Conservation (phyloP, 2,113 vertebrate species). For the Aptenodytes forsteri region DNA sequence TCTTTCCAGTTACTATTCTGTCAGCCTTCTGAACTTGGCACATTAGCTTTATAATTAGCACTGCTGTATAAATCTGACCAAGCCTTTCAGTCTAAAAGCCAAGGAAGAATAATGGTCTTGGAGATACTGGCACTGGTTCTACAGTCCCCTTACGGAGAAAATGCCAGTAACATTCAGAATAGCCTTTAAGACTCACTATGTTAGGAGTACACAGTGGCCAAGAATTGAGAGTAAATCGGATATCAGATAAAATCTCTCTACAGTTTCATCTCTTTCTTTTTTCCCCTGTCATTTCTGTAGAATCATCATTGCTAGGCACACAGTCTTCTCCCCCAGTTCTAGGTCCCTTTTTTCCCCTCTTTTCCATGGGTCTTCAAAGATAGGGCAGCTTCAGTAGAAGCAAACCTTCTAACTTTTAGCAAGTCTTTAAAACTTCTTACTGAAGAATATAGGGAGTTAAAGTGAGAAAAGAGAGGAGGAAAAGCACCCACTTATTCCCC, state of each 20-base stretch:
- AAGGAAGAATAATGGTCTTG: not conserved
- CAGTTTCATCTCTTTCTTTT: slow-evolving; percentile 18
- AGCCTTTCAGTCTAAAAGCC: not conserved
- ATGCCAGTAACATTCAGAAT: not conserved
- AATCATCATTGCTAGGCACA: not conserved
- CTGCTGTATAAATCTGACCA: not conserved
- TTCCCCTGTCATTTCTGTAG: not conserved
- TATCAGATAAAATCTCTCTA: not conserved
- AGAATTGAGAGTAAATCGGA: not conserved
- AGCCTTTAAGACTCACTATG: not conserved
- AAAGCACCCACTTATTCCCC: not conserved
- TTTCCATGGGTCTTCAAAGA: not conserved
- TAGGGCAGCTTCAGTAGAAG: not conserved
- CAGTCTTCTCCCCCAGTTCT: not conserved
- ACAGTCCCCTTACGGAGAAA: not conserved
- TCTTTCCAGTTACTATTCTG: not conserved
- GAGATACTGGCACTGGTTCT: not conserved
- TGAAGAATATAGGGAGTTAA: not conserved
- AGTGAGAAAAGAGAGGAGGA: not conserved
- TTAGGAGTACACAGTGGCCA: not conserved
- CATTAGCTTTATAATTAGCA: not conserved
- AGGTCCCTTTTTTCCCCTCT: not conserved
- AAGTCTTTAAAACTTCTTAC: not conserved
- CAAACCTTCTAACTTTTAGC: not conserved
- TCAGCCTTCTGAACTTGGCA: not conserved